These are phyloP conservation scores for Drosophila paulistorum DNA, from an alignment of 1,140 invertebrate genomes.

Conservation along the genomic window DNA sequence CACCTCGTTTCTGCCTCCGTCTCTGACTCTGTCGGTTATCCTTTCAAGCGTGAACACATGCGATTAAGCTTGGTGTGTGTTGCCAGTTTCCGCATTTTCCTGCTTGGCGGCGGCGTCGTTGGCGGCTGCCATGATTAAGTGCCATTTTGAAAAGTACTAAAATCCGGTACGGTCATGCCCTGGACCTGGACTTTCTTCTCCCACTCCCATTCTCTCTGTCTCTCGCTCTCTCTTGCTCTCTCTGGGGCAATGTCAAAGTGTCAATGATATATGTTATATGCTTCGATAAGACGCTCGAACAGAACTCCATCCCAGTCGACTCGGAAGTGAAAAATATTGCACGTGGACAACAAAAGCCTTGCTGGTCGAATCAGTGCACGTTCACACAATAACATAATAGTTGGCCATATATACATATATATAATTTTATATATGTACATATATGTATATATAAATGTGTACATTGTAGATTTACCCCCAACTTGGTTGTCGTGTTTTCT, in stretches of 20 bases:
- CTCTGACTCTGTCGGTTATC: constrained; percentile 63
- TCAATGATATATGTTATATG: constrained; percentile 82
- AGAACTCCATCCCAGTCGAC: constrained; percentile 12
- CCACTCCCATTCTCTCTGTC: neutral
- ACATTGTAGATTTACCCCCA: constrained; percentile 54
- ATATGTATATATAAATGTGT: neutral
- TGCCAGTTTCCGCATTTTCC: constrained; percentile 79
- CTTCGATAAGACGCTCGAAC: constrained; percentile 69
- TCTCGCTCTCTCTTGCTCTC: neutral
- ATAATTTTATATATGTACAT: neutral
- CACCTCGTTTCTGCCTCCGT: constrained; percentile 18
- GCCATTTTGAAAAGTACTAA: constrained; percentile 83
- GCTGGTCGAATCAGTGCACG: constrained; percentile 69
- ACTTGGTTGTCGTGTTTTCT: constrained; percentile 5
- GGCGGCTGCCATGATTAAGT: constrained; percentile 82
- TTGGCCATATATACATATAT: constrained; percentile 52
- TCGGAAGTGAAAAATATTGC: constrained; percentile 62
- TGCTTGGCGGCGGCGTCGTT: constrained; percentile 55
- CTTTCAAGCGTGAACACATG: constrained; percentile 82
- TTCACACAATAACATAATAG: constrained; percentile 81
- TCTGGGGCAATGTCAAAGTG: constrained; percentile 76
- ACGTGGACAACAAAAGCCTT: constrained; percentile 72
- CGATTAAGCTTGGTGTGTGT: constrained; percentile 80
- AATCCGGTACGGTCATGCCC: constrained; percentile 77
- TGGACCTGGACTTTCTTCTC: constrained; percentile 36